phyloP scores from a whole-genome alignment of 2,113 vertebrate genomes.

The Etia nguti region DNA sequence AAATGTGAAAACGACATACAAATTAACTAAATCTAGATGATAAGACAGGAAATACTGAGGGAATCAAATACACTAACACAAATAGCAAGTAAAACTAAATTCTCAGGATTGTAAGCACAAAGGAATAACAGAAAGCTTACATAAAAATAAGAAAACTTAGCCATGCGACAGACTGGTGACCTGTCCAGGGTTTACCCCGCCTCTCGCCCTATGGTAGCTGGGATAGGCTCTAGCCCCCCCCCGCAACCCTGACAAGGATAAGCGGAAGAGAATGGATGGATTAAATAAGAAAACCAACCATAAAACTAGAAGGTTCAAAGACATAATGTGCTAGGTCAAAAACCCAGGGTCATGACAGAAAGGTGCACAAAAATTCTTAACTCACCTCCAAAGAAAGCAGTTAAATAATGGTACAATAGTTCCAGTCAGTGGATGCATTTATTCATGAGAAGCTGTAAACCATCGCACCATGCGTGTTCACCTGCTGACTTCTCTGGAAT shows the following conservation, averaged over 20 bases:
- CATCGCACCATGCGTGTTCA: neutral
- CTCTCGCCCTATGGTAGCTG: too few relatives aligned
- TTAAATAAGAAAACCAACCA: too few relatives aligned
- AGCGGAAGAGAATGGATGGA: too few relatives aligned
- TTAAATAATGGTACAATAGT: neutral
- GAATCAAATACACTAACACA: neutral
- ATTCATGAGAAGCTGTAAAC: neutral
- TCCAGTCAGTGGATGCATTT: neutral
- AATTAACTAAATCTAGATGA: neutral
- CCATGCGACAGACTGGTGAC: too few relatives aligned
- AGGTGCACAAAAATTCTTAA: neutral
- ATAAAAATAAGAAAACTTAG: too few relatives aligned
- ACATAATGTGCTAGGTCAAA: too few relatives aligned
- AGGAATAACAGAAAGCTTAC: too few relatives aligned
- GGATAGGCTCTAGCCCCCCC: too few relatives aligned
- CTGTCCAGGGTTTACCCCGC: too few relatives aligned
- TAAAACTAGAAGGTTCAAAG: too few relatives aligned
- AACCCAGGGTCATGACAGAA: neutral
- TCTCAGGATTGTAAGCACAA: too few relatives aligned
- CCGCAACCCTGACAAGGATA: too few relatives aligned
- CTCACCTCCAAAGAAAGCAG: neutral
- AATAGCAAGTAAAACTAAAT: neutral
- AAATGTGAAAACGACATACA: neutral
- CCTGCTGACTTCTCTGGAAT: neutral
- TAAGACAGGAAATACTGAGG: neutral